phyloP scores from a whole-genome alignment of 35 echinoderm and acorn worm genomes.

The Hemicentrotus pulcherrimus region DNA sequence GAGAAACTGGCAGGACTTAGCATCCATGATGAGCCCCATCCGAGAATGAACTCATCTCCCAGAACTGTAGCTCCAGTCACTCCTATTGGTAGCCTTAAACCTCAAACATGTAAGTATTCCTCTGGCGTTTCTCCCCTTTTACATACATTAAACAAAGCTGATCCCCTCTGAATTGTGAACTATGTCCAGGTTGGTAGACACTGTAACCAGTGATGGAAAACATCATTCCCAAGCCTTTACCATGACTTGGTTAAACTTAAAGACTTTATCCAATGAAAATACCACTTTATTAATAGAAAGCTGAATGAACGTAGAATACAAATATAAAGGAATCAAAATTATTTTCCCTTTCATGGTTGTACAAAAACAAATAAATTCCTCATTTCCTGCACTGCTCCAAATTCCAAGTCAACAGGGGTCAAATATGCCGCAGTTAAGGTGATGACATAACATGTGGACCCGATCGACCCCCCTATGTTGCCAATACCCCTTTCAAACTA shows the following conservation, averaged over 20 bases:
- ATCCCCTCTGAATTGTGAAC: not conserved
- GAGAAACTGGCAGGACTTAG: not conserved
- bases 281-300: too few relatives aligned
- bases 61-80: not conserved
- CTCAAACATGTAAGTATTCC: constrained; percentile 5
- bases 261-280: too few relatives aligned
- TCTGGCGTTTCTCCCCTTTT: not conserved
- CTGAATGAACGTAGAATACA: too few relatives aligned
- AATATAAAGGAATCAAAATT: too few relatives aligned
- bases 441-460: too few relatives aligned
- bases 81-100: constrained; percentile 8
- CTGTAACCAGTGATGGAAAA: not conserved
- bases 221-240: not conserved
- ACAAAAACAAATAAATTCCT: too few relatives aligned
- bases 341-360: too few relatives aligned
- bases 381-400: too few relatives aligned
- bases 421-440: too few relatives aligned
- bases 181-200: not conserved
- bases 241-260: not conserved
- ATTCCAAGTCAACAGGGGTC: too few relatives aligned
- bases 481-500: too few relatives aligned
- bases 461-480: too few relatives aligned
- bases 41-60: not conserved
- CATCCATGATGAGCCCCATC: not conserved
- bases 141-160: not conserved